Base-by-base conservation (phyloP, 2,113 vertebrate genomes). In the Climacteris rufus region DNA sequence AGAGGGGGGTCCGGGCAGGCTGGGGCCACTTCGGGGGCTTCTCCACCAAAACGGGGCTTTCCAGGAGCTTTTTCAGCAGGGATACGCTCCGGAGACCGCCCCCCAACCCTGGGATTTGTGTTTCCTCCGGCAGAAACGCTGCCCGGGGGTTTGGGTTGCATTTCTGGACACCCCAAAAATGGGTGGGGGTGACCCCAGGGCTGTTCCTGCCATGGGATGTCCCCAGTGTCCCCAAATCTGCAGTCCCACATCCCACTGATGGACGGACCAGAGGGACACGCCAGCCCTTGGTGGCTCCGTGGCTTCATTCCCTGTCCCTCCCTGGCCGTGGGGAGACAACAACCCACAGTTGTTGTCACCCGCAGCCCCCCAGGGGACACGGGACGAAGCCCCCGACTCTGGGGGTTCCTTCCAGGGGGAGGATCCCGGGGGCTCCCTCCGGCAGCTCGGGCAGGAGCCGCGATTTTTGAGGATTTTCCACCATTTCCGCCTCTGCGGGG, bases 311-410 rank as follows among this genome's bases (percentile, higher is more conserved):
- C 71, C 45, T 33, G 45, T 15, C 40, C 35, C 18, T 53, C 27
- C 3, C 1, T 2, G 79, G 31, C 50, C 10, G 0, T 2, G 35
- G 45, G n/a, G n/a, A n/a, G n/a, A n/a, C n/a, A n/a, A n/a, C n/a
- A n/a, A n/a, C n/a, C n/a, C n/a, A n/a, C n/a, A n/a, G n/a, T n/a
- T n/a, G n/a, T n/a, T 39, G 74, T 79, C 85, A 49, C 85, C 50
- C 57, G 2, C n/a, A n/a, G n/a, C n/a, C n/a, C n/a, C 23, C 11
- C 44, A 17, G 37, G 78, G 61, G 40, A 16, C 31, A 6, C 2
- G 1, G 49, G 20, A 12, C 15, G 1, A 4, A 83, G 30, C 22
- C 61, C 68, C 47, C 15, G 0, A 4, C 42, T 3, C 53, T 0
- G 33, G 47, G 28, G 35, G 13, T 14, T 31, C 23, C 61, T 6